Conservation (phyloP, 2,113 vertebrate genomes). For the Myrmecobius fasciatus region DNA sequence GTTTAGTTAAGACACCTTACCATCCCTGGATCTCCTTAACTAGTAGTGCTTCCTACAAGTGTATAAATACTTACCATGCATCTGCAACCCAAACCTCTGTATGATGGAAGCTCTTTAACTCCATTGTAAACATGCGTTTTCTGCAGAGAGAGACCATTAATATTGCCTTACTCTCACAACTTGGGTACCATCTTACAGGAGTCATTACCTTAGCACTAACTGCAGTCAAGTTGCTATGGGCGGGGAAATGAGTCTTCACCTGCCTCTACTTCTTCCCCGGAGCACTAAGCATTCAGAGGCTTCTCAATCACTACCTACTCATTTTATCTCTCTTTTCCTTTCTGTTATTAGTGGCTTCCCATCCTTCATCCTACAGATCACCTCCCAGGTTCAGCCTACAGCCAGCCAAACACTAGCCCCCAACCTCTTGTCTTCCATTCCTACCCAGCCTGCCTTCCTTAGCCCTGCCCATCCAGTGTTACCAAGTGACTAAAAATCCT, state of each 20-base stretch:
- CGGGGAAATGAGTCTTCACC: not conserved
- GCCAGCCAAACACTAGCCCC: not conserved
- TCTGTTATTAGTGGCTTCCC: slow-evolving; percentile 55
- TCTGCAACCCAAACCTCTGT: too few species aligned
- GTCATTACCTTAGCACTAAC: not conserved
- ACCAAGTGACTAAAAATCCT: not conserved
- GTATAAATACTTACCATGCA: too few species aligned
- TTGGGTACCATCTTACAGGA: not conserved
- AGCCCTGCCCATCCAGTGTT: not conserved
- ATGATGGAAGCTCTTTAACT: too few species aligned
- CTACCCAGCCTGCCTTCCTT: not conserved
- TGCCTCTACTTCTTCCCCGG: not conserved
- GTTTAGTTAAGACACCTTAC: too few species aligned
- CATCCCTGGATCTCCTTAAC: too few species aligned
- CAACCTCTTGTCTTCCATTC: not conserved
- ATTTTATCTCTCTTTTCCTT: not conserved
- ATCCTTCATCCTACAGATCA: not conserved
- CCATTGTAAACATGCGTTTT: too few species aligned
- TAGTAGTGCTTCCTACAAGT: too few species aligned
- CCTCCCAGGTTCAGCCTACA: fast-evolving
- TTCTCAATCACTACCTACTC: fast-evolving
- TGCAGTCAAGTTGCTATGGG: not conserved
- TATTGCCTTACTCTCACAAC: not conserved
- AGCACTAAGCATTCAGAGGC: not conserved
- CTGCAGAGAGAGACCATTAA: too few species aligned